Evolutionary conservation across 2,888 invertebrate genomes (phyloP).

Genomic region (Apotomis betuletana): DNA sequence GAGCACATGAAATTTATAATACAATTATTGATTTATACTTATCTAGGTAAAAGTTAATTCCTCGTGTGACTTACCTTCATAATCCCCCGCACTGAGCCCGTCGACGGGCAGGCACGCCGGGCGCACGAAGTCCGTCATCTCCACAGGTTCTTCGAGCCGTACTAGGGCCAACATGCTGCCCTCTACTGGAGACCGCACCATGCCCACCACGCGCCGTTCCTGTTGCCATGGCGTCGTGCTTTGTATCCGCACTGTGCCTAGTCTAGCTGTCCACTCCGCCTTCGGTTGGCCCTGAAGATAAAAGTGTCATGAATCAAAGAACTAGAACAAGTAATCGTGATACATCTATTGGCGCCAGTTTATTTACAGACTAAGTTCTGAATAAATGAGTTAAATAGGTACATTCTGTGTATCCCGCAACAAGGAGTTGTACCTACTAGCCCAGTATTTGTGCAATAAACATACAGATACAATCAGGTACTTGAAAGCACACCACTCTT

Average conservation of each 20-base stretch:
- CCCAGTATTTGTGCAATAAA: too few species aligned
- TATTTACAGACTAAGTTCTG: too few species aligned
- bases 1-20: too few species aligned
- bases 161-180: slow-evolving; percentile 93
- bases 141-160: slow-evolving; percentile 89
- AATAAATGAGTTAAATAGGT: too few species aligned
- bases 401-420: too few species aligned
- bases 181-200: slow-evolving; percentile 95
- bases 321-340: neutral
- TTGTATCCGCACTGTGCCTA: slow-evolving; percentile 89
- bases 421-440: too few species aligned
- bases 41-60: too few species aligned
- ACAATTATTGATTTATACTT: too few species aligned
- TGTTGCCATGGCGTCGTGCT: slow-evolving; percentile 95
- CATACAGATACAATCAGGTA: too few species aligned
- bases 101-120: slow-evolving; percentile 91
- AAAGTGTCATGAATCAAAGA: neutral
- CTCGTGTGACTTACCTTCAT: slow-evolving; percentile 43
- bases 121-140: slow-evolving; percentile 91
- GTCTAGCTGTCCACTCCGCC: slow-evolving; percentile 92
- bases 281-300: slow-evolving; percentile 88
- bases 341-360: too few species aligned
- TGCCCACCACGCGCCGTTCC: slow-evolving; percentile 91
- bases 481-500: too few species aligned
- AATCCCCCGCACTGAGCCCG: slow-evolving; percentile 55